phyloP scores from a whole-genome alignment of 1,140 invertebrate species.

The Paraescarpia echinospica region DNA sequence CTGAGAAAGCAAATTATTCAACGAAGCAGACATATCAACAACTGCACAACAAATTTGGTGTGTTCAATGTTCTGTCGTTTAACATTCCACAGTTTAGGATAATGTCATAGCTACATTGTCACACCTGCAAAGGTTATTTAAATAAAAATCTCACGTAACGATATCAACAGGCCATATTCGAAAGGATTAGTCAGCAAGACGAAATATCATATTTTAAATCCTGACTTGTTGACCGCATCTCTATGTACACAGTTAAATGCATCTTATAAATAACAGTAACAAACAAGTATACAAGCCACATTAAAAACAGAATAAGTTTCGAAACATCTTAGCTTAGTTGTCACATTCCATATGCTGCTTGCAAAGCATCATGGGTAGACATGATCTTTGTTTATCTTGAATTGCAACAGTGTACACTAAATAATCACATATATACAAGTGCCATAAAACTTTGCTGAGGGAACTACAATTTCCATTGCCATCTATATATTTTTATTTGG shows the following conservation, averaged over 20 bases:
- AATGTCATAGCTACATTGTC: background rate
- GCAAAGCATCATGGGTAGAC: background rate
- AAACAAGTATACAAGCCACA: background rate
- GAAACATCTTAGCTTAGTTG: background rate
- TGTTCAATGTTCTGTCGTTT: background rate
- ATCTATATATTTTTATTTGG: background rate
- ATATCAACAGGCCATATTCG: background rate
- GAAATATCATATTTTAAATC: background rate
- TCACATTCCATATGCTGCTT: background rate
- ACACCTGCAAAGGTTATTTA: background rate
- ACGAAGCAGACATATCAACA: background rate
- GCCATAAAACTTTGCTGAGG: background rate
- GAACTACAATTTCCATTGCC: background rate
- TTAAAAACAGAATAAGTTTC: background rate
- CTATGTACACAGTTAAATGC: background rate
- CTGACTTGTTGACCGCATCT: background rate
- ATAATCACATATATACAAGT: background rate
- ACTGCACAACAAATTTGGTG: background rate
- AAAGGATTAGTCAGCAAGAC: background rate
- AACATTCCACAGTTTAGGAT: background rate
- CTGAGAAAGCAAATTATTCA: background rate
- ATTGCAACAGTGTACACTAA: background rate
- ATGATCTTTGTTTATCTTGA: background rate
- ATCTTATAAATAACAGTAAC: slow-evolving; percentile 2
- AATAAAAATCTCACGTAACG: background rate